Conservation (phyloP, 2,113 vertebrate genomes). For the Pholis gunnellus region DNA sequence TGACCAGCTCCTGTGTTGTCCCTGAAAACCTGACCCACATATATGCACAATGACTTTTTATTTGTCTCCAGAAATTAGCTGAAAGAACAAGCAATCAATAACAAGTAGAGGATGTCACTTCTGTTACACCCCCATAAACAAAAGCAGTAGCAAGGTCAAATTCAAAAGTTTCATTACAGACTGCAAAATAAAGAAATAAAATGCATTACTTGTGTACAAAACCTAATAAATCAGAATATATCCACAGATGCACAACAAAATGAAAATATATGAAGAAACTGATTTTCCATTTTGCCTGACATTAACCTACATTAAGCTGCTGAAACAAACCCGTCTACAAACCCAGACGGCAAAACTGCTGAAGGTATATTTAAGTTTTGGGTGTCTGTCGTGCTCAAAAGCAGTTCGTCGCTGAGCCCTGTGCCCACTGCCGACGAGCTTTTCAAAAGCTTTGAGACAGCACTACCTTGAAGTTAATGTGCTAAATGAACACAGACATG, state of each 20-base stretch:
- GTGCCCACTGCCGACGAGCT: conserved; percentile 45
- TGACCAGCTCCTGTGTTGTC: neutral
- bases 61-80: conserved; percentile 25
- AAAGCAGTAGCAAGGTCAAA: conserved; percentile 30
- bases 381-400: conserved; percentile 72
- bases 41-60: neutral
- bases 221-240: conserved; percentile 36
- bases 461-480: conserved; percentile 73
- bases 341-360: conserved; percentile 51
- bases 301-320: conserved; percentile 35
- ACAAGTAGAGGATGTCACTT: conserved; percentile 12
- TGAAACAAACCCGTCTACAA: conserved; percentile 19
- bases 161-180: conserved; percentile 14
- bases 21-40: neutral
- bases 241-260: conserved; percentile 32
- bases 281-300: conserved; percentile 41
- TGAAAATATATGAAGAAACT: conserved; percentile 45
- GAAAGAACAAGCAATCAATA: conserved; percentile 39
- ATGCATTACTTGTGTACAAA: neutral
- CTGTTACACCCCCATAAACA: conserved; percentile 9
- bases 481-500: conserved; percentile 59
- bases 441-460: conserved; percentile 65
- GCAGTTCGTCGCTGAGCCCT: conserved; percentile 69
- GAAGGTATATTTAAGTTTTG: conserved; percentile 60
- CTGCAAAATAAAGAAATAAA: conserved; percentile 29